Conservation (phyloP, 2,888 invertebrate genomes). For the Cartodere bifasciata region DNA sequence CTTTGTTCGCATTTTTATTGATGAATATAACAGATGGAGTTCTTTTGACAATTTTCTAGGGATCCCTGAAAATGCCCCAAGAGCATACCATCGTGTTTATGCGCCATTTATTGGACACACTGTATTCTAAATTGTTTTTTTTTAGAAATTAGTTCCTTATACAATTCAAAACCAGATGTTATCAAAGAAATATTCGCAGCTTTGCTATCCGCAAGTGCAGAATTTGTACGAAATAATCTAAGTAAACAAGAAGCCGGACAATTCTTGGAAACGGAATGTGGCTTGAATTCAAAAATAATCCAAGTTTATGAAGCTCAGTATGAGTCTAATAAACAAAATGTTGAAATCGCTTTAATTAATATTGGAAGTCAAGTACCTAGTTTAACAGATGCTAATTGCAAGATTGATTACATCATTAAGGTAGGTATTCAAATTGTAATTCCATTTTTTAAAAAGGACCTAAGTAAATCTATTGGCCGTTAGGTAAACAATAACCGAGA, state of each 20-base stretch:
- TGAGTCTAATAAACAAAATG: conserved; percentile 21
- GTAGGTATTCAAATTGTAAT: no score
- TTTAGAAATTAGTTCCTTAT: conserved; percentile 23
- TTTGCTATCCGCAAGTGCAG: conserved; percentile 24
- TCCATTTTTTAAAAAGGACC: no score
- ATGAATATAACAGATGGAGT: no score
- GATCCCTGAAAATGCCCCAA: no score
- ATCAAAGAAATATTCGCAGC: conserved; percentile 28
- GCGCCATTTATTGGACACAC: no score
- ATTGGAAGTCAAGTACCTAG: conserved; percentile 37
- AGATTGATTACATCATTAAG: conserved; percentile 40
- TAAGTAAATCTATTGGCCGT: no score
- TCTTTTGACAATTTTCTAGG: no score
- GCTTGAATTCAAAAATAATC: conserved; percentile 19
- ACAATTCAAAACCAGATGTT: conserved; percentile 28
- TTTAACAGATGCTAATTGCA: conserved; percentile 46
- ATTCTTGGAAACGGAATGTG: conserved; percentile 24
- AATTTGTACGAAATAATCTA: conserved; percentile 25
- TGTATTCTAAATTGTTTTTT: no score
- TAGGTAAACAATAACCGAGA: no score
- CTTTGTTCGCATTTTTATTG: no score
- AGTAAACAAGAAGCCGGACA: conserved; percentile 20
- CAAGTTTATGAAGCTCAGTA: conserved; percentile 24
- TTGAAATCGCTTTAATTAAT: conserved; percentile 27
- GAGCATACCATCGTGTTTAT: no score